Evolutionary conservation across 2,113 vertebrate genomes (phyloP).

Genomic region (Lamprologus tigripictilis): DNA sequence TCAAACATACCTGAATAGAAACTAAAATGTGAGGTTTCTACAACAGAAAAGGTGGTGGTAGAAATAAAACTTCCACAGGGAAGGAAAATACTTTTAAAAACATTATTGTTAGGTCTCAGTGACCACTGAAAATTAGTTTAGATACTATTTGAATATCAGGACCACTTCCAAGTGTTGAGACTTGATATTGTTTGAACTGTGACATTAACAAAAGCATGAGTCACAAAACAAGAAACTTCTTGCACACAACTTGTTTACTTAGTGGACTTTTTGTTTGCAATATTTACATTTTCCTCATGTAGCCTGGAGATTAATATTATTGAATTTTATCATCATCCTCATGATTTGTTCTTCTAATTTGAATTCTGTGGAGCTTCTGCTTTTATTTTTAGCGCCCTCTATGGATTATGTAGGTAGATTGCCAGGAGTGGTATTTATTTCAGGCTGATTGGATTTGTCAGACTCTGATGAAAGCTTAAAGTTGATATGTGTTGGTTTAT

Average conservation of each 20-base stretch:
- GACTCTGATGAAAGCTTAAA: not conserved
- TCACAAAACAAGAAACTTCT: not conserved
- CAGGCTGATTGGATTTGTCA: not conserved
- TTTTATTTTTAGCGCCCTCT: not conserved
- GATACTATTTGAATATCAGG: not conserved
- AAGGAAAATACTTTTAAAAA: not conserved
- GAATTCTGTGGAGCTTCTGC: not conserved
- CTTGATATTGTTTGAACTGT: slow-evolving; percentile 44
- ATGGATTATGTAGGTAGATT: not conserved
- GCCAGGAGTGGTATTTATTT: not conserved
- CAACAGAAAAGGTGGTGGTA: not conserved
- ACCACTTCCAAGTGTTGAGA: not conserved
- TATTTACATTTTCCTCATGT: not conserved
- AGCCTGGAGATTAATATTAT: not conserved
- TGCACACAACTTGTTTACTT: not conserved
- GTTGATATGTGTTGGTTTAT: not conserved
- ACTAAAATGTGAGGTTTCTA: not conserved
- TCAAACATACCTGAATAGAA: not conserved
- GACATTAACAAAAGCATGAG: slow-evolving; percentile 56
- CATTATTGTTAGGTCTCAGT: not conserved
- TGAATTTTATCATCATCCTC: not conserved
- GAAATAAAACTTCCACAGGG: not conserved
- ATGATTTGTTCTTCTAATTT: not conserved
- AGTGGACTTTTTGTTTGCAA: not conserved
- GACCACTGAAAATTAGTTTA: not conserved